Base-by-base conservation (phyloP, 2,113 vertebrate genomes). In the Lipophrys pholis region DNA sequence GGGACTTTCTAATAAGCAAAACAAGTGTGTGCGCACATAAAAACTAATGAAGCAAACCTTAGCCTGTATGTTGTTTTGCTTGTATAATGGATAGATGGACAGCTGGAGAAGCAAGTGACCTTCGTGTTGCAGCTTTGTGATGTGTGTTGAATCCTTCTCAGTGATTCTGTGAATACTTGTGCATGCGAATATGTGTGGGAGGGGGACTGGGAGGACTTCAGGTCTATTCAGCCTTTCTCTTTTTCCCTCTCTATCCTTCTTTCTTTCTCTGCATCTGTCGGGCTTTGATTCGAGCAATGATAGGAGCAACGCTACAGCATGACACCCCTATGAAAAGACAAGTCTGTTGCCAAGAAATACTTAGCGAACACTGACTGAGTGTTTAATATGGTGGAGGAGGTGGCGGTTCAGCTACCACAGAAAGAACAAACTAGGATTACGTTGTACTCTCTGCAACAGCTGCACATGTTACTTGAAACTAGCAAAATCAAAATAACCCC, bases 241-340 rank as follows among this genome's bases (percentile, higher is more conserved):
- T 48, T 76, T 57, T 52, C 53, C 46, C 70, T 46, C 30, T 45
- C 45, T 49, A 10, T 52, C 52, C 46, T 30, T 30, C 70, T 48
- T 16, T 45, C 51, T 51, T 15, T 54, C 39, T 78, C 54, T 41
- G 74, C 41, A 55, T 73, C 69, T 68, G 72, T 63, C 63, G 48
- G 52, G 36, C 52, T 82, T 82, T 86, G 78, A 88, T 89, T 83
- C 67, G 49, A 73, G 71, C 58, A 73, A 46, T 46, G 83, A 70
- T 63, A 63, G 57, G 64, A 78, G 60, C 48, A 52, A 67, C 14
- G 11, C 70, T 64, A 72, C 66, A 78, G 64, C 61, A 45, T 66
- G 60, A 82, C 79, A 80, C 48, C 57, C 42, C 21, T 43, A 76
- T 69, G 82, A 82, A 77, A 73, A 82, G 79, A 77, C 72, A 71